Evolutionary conservation across 2,113 vertebrate genomes (phyloP), one percentile per base, ranked within the genome.

Genomic region (Tor tambroides): DNA sequence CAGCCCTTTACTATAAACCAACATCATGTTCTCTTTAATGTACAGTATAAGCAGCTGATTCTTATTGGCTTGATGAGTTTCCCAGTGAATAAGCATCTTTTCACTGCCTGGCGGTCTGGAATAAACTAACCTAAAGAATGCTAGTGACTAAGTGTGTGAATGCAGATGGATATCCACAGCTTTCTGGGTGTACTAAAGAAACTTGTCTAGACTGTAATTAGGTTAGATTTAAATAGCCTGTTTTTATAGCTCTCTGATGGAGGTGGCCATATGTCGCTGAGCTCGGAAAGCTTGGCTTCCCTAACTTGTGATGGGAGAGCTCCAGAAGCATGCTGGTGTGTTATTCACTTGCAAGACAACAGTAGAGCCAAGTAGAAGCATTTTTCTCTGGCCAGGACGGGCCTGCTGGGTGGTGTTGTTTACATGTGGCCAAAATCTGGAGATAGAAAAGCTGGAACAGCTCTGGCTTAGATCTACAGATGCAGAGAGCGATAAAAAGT

Each of bases 181-280:
- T 89, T 89, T 85, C 61, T 77, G 87, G 90, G 89, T 91, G 85
- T 88, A 91, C 84, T 87, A 75, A 89, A 91, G 63, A 78, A 87
- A 87, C 59, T 87, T 32, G 91, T 94, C 92, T 94, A 92, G 92
- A 93, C 92, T 92, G 63, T 92, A 92, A 93, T 93, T 92, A 93
- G 67, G 87, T 85, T 84, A 46, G 88, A 91, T 84, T 67, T 89
- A 92, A 94, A 92, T 90, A 92, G 91, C 83, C 87, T 89, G 90
- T 93, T 94, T n/a, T 91, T 92, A 92, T 75, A 65, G 85, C 78
- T 59, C 41, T 65, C 85, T 86, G 87, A 86, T 89, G 67, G 89
- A 91, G 84, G 87, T 86, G 11, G 86, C 91, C 93, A 93, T 87
- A 91, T 93, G 92, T 93, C 89, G 88, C 88, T 90, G 85, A 89